Percentiles rank a stretch among this genome's conserved stretches.
phyloP scores from a whole-genome alignment of 2,113 vertebrate genomes.

The Menidia beryllina region DNA sequence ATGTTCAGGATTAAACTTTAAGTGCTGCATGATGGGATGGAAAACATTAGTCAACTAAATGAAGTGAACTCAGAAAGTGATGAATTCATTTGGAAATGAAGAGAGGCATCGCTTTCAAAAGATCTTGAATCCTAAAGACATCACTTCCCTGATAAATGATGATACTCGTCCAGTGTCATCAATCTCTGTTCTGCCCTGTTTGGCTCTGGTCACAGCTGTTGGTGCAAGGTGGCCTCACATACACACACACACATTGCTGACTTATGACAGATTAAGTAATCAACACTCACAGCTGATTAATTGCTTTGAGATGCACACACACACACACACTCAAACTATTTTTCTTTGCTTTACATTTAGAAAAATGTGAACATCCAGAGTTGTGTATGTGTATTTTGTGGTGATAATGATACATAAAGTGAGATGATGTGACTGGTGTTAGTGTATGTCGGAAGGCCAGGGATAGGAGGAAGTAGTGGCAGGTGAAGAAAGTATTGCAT shows the following conservation, averaged over 20 bases:
- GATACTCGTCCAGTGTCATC: constrained; percentile 69
- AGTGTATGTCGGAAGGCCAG: neutral
- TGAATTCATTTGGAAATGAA: constrained; percentile 46
- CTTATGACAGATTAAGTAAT: constrained; percentile 80
- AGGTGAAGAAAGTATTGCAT: constrained; percentile 53
- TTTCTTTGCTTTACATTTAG: constrained; percentile 3
- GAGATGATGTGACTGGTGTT: constrained; percentile 18
- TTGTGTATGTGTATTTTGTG: constrained; percentile 47
- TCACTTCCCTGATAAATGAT: constrained; percentile 70
- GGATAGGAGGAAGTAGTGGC: constrained; percentile 10
- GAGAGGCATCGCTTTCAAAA: constrained; percentile 39
- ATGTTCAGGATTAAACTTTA: constrained; percentile 6
- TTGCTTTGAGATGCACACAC: constrained; percentile 56
- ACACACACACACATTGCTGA: constrained; percentile 53
- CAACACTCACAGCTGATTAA: constrained; percentile 77
- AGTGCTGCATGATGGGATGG: constrained; percentile 2
- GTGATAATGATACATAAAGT: constrained; percentile 36
- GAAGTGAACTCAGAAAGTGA: constrained; percentile 49
- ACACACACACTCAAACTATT: constrained; percentile 5
- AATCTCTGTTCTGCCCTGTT: constrained; percentile 71
- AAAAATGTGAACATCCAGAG: constrained; percentile 50
- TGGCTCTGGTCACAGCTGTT: constrained; percentile 77
- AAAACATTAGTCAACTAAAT: constrained; percentile 32
- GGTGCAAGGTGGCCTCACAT: constrained; percentile 53
- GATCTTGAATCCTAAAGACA: constrained; percentile 52